Evolutionary conservation across 2,113 vertebrate genomes (phyloP).

Genomic region (Zosterops borbonicus): DNA sequence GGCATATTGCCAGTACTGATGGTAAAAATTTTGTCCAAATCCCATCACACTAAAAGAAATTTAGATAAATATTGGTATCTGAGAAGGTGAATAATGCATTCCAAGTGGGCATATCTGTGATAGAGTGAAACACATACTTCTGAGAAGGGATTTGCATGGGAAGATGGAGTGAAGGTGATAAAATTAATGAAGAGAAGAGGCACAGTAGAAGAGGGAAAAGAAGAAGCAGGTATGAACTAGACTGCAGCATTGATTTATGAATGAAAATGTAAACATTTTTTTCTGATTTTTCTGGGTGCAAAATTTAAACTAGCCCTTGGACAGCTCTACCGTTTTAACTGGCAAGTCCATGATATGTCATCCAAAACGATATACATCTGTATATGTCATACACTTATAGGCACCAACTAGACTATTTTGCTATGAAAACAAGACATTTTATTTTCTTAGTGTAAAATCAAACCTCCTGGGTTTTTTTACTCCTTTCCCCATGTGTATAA

Average conservation of each 20-base stretch:
- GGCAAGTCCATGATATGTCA: neutral
- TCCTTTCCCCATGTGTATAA: neutral
- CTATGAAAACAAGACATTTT: neutral
- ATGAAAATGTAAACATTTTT: neutral
- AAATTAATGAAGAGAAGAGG: neutral
- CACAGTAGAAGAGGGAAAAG: neutral
- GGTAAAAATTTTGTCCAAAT: neutral
- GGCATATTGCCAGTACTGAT: neutral
- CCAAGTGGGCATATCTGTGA: neutral
- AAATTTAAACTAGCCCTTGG: neutral
- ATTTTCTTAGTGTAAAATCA: neutral
- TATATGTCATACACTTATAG: neutral
- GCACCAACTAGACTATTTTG: neutral
- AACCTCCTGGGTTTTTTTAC: neutral
- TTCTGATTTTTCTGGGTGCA: neutral
- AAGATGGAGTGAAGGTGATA: neutral
- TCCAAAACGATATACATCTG: neutral
- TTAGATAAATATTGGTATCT: neutral
- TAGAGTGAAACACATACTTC: neutral
- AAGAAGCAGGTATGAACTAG: neutral
- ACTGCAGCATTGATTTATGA: conserved; percentile 10
- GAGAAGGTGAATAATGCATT: neutral
- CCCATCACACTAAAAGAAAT: neutral
- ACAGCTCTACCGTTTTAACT: neutral
- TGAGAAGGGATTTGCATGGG: neutral